phyloP scores from a whole-genome alignment of 2,888 invertebrate species.

The Erebia aethiops region DNA sequence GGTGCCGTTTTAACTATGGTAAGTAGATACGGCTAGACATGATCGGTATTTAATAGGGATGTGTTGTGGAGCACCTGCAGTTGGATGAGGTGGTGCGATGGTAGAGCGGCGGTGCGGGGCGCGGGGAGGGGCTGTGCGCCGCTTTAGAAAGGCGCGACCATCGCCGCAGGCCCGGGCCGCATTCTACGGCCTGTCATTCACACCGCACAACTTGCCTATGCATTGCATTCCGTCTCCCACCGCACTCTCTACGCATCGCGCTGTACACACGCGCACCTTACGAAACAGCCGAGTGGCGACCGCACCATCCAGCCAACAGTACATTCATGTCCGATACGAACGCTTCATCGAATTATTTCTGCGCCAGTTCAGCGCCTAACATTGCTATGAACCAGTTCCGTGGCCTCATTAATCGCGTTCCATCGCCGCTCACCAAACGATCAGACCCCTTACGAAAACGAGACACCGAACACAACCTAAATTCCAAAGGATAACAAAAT shows the following conservation, averaged over 20 bases:
- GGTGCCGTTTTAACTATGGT: constrained; percentile 74
- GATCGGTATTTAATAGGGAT: constrained; percentile 82
- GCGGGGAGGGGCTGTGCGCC: constrained; percentile 65
- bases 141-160: constrained; percentile 84
- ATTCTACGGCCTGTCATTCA: constrained; percentile 84
- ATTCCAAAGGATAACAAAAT: constrained; percentile 78
- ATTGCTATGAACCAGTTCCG: constrained; percentile 75
- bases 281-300: constrained; percentile 54
- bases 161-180: constrained; percentile 81
- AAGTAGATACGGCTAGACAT: constrained; percentile 79
- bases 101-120: constrained; percentile 64
- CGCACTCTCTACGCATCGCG: constrained; percentile 67
- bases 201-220: constrained; percentile 82
- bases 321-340: constrained; percentile 65
- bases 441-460: constrained; percentile 58
- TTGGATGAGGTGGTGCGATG: constrained; percentile 59
- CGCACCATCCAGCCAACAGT: constrained; percentile 60
- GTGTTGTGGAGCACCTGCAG: constrained; percentile 78
- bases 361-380: constrained; percentile 68
- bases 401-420: constrained; percentile 70
- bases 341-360: constrained; percentile 74
- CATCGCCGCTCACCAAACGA: constrained; percentile 61
- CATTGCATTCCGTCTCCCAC: constrained; percentile 81
- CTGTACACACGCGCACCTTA: constrained; percentile 64
- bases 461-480: constrained; percentile 59